phyloP scores from a whole-genome alignment of 2,888 invertebrate genomes.

The Ptilodon capucinus region DNA sequence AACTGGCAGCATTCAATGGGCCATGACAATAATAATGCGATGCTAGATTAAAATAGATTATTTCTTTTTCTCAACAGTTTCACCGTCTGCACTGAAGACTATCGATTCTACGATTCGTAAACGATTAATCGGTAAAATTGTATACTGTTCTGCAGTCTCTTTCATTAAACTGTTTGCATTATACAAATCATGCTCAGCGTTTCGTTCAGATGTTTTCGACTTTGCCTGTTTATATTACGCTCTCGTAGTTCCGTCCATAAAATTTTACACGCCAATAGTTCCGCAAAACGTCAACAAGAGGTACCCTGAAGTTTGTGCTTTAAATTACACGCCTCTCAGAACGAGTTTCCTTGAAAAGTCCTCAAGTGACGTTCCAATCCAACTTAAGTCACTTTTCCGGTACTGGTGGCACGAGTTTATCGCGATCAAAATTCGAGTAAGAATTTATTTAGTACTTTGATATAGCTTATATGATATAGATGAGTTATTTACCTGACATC shows the following conservation, averaged over 20 bases:
- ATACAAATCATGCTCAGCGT: background rate
- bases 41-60: background rate
- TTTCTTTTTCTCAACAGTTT: background rate
- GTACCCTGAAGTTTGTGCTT: constrained; percentile 13
- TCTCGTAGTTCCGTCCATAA: constrained; percentile 11
- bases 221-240: constrained; percentile 1
- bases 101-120: background rate
- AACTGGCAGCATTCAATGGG: background rate
- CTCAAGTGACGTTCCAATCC: background rate
- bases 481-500: background rate
- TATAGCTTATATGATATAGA: too few species aligned
- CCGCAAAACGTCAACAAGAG: constrained; percentile 9
- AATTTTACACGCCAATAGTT: constrained; percentile 17
- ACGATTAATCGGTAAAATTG: too few species aligned
- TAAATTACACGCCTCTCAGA: constrained; percentile 7
- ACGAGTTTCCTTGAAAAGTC: background rate
- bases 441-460: constrained; percentile 3
- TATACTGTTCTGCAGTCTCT: too few species aligned
- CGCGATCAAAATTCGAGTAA: constrained; percentile 12
- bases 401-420: constrained; percentile 3
- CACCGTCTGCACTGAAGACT: too few species aligned
- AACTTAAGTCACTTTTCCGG: background rate
- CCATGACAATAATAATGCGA: background rate
- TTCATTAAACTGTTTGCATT: background rate
- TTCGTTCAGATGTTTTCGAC: background rate